These are phyloP conservation scores for Castor canadensis DNA, from an alignment of 2,113 vertebrate species.

Conservation along the genomic window DNA sequence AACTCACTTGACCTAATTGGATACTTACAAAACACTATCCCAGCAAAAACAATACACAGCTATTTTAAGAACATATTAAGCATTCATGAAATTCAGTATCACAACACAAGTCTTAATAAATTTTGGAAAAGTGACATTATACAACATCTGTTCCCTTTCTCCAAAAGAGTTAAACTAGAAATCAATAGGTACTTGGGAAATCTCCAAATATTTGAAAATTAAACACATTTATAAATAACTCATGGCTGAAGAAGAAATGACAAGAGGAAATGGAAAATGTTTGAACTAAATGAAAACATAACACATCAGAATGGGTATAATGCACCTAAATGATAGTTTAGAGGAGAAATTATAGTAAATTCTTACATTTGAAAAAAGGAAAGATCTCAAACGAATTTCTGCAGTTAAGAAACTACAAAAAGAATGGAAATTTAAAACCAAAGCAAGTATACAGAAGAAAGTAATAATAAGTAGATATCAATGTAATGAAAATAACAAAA, in stretches of 20 bases:
- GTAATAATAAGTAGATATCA: neutral
- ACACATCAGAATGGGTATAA: neutral
- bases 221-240: neutral
- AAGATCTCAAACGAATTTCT: too few species aligned
- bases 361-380: neutral
- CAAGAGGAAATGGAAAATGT: neutral
- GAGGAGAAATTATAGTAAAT: neutral
- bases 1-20: neutral
- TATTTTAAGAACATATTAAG: neutral
- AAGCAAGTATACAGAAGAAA: neutral
- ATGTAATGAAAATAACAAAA: neutral
- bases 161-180: neutral
- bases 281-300: neutral
- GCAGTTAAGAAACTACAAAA: neutral
- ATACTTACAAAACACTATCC: neutral
- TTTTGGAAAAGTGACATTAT: neutral
- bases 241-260: conserved; percentile 8
- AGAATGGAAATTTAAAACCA: neutral
- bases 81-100: neutral
- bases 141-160: neutral
- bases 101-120: neutral
- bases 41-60: neutral
- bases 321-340: neutral
- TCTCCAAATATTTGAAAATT: conserved; percentile 10
- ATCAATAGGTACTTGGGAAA: neutral